Conservation (phyloP, 30 jellyfish, hydroid and myxozoan species). For the Clytia hemisphaerica region DNA sequence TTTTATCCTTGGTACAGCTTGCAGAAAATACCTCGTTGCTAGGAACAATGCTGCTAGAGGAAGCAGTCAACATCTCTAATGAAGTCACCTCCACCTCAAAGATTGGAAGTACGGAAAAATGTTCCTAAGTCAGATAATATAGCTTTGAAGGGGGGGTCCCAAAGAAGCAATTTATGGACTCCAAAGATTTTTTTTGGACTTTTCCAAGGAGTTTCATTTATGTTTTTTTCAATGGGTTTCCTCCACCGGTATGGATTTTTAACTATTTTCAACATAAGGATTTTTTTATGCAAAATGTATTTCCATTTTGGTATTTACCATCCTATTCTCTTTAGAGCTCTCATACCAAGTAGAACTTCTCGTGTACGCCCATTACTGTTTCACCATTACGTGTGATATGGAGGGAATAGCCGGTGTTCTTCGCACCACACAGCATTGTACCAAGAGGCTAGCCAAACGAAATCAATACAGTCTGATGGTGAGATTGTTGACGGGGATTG, state of each 20-base stretch:
- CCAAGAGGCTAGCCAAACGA: conserved; percentile 32
- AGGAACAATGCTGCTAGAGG: conserved; percentile 53
- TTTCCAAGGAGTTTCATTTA: no score
- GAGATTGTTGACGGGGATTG: conserved; percentile 80
- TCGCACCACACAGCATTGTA: conserved; percentile 58
- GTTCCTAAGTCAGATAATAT: no score
- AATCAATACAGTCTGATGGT: conserved; percentile 71
- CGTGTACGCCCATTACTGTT: conserved; percentile 71
- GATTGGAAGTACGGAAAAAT: no score
- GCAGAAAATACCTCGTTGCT: conserved; percentile 57
- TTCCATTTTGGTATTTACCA: no score
- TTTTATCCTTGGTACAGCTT: conserved; percentile 62
- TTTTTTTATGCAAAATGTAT: no score
- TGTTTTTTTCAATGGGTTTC: no score
- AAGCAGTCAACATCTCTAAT: conserved; percentile 50
- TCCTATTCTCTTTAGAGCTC: conserved; percentile 39
- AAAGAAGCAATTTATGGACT: no score
- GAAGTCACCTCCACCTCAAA: no score
- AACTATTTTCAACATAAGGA: no score
- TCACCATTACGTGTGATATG: conserved; percentile 85
- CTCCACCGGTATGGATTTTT: no score
- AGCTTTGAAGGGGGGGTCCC: no score
- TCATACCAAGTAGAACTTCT: conserved; percentile 68
- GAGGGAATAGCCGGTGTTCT: conserved; percentile 90
- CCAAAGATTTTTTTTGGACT: no score